phyloP scores from a whole-genome alignment of 2,113 vertebrate species.

The Gallinago undulata region DNA sequence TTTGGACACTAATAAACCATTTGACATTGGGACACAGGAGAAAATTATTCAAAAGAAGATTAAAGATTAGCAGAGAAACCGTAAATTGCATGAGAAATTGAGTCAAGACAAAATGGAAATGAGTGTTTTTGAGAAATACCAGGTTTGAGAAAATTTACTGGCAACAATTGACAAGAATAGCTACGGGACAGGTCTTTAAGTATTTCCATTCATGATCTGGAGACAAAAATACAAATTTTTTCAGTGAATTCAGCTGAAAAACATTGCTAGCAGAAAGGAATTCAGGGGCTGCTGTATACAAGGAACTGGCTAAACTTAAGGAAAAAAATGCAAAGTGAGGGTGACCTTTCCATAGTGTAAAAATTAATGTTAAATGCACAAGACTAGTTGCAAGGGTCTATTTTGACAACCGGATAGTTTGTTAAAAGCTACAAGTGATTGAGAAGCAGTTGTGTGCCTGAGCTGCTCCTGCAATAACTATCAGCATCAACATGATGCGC shows the following conservation, averaged over 20 bases:
- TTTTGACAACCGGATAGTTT: not conserved
- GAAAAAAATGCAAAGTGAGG: not conserved
- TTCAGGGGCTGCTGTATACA: not conserved
- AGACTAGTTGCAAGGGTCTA: not conserved
- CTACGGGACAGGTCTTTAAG: not conserved
- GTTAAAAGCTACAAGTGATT: not conserved
- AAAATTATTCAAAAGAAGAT: not conserved
- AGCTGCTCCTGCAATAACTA: not conserved
- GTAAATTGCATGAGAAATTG: not conserved
- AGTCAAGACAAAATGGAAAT: not conserved
- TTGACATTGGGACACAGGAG: not conserved
- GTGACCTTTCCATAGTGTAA: not conserved
- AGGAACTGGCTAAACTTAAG: not conserved
- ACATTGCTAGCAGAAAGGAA: not conserved
- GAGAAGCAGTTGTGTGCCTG: not conserved
- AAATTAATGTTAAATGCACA: fast-evolving
- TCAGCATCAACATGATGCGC: not conserved
- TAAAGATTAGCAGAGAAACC: not conserved
- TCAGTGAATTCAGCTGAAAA: not conserved
- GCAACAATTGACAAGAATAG: not conserved
- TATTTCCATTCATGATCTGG: not conserved
- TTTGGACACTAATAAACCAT: not conserved
- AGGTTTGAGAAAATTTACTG: not conserved
- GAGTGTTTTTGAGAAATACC: not conserved
- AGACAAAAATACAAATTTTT: not conserved